Percentiles rank a stretch among this genome's conserved stretches.
phyloP scores from a whole-genome alignment of 1,140 invertebrate species.

The Hylyphantes graminicola region DNA sequence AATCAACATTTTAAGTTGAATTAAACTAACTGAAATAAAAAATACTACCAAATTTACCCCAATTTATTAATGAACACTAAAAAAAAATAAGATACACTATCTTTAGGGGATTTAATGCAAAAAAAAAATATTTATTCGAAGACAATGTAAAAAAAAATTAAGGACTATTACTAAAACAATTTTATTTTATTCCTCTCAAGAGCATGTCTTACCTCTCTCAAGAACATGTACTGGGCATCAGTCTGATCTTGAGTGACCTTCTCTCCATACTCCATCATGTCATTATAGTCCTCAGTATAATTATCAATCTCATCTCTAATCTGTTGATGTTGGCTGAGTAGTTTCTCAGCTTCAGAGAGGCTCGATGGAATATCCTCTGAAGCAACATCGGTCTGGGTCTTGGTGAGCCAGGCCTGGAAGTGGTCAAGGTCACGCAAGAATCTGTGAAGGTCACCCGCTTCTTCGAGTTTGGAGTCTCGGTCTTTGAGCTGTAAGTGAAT shows the following conservation, averaged over 20 bases:
- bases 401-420: conserved; percentile 99
- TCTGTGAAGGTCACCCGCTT: conserved; percentile 97
- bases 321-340: conserved; percentile 94
- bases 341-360: conserved; percentile 94
- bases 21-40: too few species aligned
- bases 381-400: conserved; percentile 97
- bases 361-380: conserved; percentile 98
- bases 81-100: too few species aligned
- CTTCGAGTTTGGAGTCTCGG: conserved; percentile 96
- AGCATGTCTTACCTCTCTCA: conserved; percentile 86
- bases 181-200: too few species aligned
- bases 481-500: conserved; percentile 81
- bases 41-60: too few species aligned
- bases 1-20: too few species aligned
- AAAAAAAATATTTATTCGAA: too few species aligned
- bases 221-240: conserved; percentile 99
- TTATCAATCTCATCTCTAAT: conserved; percentile 99
- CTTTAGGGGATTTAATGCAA: too few species aligned
- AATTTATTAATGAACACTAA: too few species aligned
- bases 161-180: too few species aligned
- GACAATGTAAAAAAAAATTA: too few species aligned
- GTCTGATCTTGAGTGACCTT: conserved; percentile 83
- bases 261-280: conserved; percentile 99
- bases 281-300: conserved; percentile 96
- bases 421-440: conserved; percentile 99